Percentiles rank a stretch among this genome's conserved stretches.
Evolutionary conservation across 2,797 vertebrate genomes (phyloP).

Genomic region (Pipistrellus pygmaeus): DNA sequence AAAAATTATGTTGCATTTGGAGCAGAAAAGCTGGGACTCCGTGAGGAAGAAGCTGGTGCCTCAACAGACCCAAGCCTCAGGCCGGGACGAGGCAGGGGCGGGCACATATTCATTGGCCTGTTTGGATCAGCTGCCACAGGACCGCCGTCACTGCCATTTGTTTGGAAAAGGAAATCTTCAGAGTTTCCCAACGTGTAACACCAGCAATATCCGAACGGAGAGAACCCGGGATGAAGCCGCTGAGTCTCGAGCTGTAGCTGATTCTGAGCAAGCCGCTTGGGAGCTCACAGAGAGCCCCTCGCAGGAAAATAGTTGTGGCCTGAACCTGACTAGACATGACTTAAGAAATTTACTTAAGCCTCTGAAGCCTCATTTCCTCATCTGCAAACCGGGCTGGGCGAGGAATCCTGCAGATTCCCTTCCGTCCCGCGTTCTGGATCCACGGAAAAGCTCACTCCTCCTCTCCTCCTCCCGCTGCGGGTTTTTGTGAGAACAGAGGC

Average conservation of each 20-base stretch:
- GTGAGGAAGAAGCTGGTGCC: neutral
- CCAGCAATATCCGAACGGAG: neutral
- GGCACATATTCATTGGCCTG: neutral
- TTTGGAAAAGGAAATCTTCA: constrained; percentile 35
- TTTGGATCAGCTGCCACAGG: neutral
- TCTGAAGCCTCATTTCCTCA: constrained; percentile 27
- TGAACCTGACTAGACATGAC: neutral
- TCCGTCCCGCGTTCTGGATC: neutral
- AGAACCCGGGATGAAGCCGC: neutral
- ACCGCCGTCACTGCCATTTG: neutral
- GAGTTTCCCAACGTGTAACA: neutral
- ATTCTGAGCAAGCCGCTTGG: neutral
- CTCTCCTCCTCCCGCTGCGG: neutral
- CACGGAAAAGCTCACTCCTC: neutral
- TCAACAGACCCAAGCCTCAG: constrained; percentile 22
- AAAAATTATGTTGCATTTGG: neutral
- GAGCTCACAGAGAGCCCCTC: neutral
- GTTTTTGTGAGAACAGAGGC: neutral
- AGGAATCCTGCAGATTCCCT: neutral
- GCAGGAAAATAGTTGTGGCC: neutral
- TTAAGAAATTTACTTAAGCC: neutral
- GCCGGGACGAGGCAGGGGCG: neutral
- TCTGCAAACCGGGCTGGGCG: neutral
- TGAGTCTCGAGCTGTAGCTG: neutral
- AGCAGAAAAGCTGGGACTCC: neutral